Base-by-base conservation (phyloP, 2,888 invertebrate species). In the Noctuana brunneofusca region DNA sequence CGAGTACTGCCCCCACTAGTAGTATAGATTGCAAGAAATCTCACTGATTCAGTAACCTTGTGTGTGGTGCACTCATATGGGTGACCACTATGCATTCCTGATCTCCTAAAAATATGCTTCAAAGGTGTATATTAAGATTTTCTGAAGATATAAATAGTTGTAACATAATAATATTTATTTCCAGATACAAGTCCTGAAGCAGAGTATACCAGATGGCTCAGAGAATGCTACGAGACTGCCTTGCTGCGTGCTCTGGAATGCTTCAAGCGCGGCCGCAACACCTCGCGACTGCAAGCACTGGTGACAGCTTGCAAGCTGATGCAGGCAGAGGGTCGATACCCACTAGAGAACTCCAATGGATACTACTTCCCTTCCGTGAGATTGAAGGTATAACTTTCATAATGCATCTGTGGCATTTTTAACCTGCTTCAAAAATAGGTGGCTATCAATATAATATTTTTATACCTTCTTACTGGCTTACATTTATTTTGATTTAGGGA, bases 231-330 rank as follows among this genome's bases (percentile, higher is more conserved):
- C 75, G 94, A 95, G 64, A 93, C 95, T 68, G 91, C 94, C 0
- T 93, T 94, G 77, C 80, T 86, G 0, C 92, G 93, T 57, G 86
- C 94, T 20, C 74, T 96, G 41, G 83, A 89, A 22, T 93, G 94
- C 62, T 87, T 96, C 62, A 87, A 89, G 27, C 83, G 87, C 20
- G 92, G 92, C 4, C 90, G 92, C 66, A 79, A 84, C 3, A 81
- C 78, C 57, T 92, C 94, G 11, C 91, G 92, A 54, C 83, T 92
- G 5, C 94, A 94, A 82, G 95, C 96, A 0, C 84, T 97, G 3
- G 93, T 94, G 1, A 95, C 95, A 0, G 92, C 95, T 54, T 94
- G 96, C 93, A 95, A 95, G 75, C 82, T 97, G 62, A 86, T 97
- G 71, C 92, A 94, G 48, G 92, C 92, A 60, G 97, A 97, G 84